These are phyloP conservation scores for Apteryx owenii DNA, from an alignment of 2,113 vertebrate genomes.

Conservation along the genomic window DNA sequence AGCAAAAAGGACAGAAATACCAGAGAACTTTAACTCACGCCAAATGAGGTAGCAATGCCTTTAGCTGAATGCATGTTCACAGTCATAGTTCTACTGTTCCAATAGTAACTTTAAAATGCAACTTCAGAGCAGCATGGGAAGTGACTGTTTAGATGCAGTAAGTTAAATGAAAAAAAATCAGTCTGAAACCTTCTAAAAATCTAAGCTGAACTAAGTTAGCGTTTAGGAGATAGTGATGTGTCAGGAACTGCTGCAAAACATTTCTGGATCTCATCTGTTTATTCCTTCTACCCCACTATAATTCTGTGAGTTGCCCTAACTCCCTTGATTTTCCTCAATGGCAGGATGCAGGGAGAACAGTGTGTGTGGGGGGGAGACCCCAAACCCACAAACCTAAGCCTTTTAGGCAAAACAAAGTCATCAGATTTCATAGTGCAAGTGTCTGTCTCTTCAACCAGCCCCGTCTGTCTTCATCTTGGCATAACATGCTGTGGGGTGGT, in stretches of 20 bases:
- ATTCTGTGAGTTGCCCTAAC: background rate
- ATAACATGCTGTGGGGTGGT: background rate
- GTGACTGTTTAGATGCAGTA: background rate
- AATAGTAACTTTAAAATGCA: background rate
- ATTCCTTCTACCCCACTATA: background rate
- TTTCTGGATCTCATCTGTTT: background rate
- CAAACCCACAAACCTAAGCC: background rate
- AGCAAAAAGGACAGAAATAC: background rate
- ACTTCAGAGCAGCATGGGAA: background rate
- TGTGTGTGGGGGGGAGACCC: background rate
- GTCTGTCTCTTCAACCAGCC: conserved; percentile 3
- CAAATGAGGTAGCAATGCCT: background rate
- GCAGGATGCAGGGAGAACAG: too few relatives aligned
- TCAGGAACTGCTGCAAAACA: background rate
- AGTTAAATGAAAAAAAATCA: background rate
- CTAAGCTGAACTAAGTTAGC: background rate
- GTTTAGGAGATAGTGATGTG: background rate
- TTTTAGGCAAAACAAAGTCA: background rate
- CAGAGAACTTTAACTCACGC: background rate
- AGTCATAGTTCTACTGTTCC: background rate
- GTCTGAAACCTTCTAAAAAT: background rate
- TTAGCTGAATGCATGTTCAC: background rate
- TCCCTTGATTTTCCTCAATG: background rate
- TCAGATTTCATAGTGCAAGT: background rate
- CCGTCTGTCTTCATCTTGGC: background rate